Evolutionary conservation across 2,888 invertebrate genomes (phyloP).

Genomic region (Drosophila birchii): DNA sequence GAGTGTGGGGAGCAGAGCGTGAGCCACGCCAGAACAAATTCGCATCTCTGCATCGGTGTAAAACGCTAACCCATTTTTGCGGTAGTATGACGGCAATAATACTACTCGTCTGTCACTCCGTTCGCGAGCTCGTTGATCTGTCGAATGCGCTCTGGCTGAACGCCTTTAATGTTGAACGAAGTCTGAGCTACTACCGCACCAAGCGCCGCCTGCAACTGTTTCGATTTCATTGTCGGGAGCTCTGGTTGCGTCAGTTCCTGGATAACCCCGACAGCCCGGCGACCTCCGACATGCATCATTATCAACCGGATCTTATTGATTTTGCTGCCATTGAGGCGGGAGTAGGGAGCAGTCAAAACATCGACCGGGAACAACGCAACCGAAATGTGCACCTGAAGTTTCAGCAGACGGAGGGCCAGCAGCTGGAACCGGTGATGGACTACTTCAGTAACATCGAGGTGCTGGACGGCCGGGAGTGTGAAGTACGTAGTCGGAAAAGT

Average conservation of each 20-base stretch:
- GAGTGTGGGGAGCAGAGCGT: slow-evolving; percentile 7
- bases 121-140: slow-evolving; percentile 79
- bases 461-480: slow-evolving; percentile 75
- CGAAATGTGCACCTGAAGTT: slow-evolving; percentile 13
- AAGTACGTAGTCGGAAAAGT: slow-evolving; percentile 66
- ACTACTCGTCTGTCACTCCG: slow-evolving; percentile 72
- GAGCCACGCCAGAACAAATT: slow-evolving; percentile 6
- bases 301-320: slow-evolving; percentile 77
- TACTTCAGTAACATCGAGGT: slow-evolving; percentile 78
- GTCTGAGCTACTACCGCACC: slow-evolving; percentile 70
- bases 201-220: slow-evolving; percentile 76
- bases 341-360: slow-evolving; percentile 48
- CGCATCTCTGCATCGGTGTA: slow-evolving; percentile 51
- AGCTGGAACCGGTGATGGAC: slow-evolving; percentile 24
- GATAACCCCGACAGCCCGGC: slow-evolving; percentile 7
- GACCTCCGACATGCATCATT: slow-evolving; percentile 36
- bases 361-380: slow-evolving; percentile 37
- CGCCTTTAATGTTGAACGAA: slow-evolving; percentile 74
- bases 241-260: slow-evolving; percentile 67
- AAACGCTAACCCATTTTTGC: slow-evolving; percentile 27
- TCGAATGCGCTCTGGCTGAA: slow-evolving; percentile 79
- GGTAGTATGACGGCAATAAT: slow-evolving; percentile 83
- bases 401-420: slow-evolving; percentile 24
- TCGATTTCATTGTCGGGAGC: slow-evolving; percentile 73
- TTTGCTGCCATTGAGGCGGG: slow-evolving; percentile 81